Evolutionary conservation across 1,140 invertebrate species (phyloP).

Genomic region (Drosophila sturtevanti): DNA sequence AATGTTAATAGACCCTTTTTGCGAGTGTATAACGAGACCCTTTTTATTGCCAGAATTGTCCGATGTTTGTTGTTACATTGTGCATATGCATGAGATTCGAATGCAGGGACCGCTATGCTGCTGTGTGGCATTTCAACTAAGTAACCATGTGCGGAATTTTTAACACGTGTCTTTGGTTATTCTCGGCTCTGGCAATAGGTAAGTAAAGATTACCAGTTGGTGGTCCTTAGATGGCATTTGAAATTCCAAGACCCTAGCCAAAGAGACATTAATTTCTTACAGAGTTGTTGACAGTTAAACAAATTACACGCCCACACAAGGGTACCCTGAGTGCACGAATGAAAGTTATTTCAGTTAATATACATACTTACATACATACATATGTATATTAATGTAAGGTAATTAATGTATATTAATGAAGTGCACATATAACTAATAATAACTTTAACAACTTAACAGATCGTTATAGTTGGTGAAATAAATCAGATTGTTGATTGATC

Average conservation of each 20-base stretch:
- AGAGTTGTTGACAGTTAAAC: conserved; percentile 13
- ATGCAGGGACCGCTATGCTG: conserved; percentile 33
- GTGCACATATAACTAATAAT: too few relatives aligned
- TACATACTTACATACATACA: too few relatives aligned
- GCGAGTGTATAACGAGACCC: too few relatives aligned
- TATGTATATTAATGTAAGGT: too few relatives aligned
- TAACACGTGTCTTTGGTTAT: conserved; percentile 71
- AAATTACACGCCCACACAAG: neutral
- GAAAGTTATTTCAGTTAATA: too few relatives aligned
- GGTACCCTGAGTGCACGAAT: neutral
- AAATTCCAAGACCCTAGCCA: conserved; percentile 11
- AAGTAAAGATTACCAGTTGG: conserved; percentile 8
- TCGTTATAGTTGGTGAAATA: too few relatives aligned
- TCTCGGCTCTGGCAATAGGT: conserved; percentile 20
- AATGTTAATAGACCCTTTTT: too few relatives aligned
- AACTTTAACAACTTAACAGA: too few relatives aligned
- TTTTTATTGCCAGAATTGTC: conserved; percentile 28
- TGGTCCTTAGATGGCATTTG: conserved; percentile 21
- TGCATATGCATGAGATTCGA: conserved; percentile 66
- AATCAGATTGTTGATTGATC: too few relatives aligned
- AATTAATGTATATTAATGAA: too few relatives aligned
- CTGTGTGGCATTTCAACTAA: conserved; percentile 73
- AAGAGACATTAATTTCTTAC: conserved; percentile 13
- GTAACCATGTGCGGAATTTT: conserved; percentile 69
- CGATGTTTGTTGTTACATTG: conserved; percentile 39